Evolutionary conservation across 1,140 invertebrate genomes (phyloP).

Genomic region (Drosophila kohkoa): DNA sequence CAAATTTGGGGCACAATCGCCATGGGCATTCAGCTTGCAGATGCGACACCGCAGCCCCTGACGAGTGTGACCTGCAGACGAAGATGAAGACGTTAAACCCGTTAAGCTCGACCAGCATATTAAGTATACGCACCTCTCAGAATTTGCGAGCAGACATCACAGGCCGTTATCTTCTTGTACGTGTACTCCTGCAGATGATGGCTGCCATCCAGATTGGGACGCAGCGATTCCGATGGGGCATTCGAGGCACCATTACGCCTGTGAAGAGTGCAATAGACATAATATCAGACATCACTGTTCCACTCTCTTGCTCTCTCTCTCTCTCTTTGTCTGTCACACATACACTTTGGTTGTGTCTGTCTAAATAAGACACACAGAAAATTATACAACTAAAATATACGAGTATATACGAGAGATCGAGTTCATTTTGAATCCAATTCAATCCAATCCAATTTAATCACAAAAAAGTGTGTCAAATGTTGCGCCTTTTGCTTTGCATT

Average conservation of each 20-base stretch:
- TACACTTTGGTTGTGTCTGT: background rate
- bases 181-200: slow-evolving; percentile 97
- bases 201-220: slow-evolving; percentile 87
- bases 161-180: slow-evolving; percentile 97
- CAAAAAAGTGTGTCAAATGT: slow-evolving; percentile 48
- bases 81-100: background rate
- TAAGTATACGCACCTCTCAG: slow-evolving; percentile 89
- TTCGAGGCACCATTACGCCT: slow-evolving; percentile 91
- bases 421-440: background rate
- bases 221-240: slow-evolving; percentile 80
- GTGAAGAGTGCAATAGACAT: slow-evolving; percentile 70
- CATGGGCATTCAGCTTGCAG: slow-evolving; percentile 96
- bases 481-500: slow-evolving; percentile 43
- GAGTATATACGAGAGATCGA: background rate
- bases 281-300: slow-evolving; percentile 22
- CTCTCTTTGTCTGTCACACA: background rate
- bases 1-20: slow-evolving; percentile 93
- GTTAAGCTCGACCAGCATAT: slow-evolving; percentile 12
- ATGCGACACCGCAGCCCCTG: slow-evolving; percentile 95
- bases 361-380: slow-evolving; percentile 8
- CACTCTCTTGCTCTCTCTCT: background rate
- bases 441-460: slow-evolving; percentile 10
- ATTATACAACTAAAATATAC: slow-evolving; percentile 18
- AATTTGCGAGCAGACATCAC: slow-evolving; percentile 96
- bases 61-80: slow-evolving; percentile 91